phyloP scores from a whole-genome alignment of 2,113 vertebrate species.

The Ammodytes marinus region DNA sequence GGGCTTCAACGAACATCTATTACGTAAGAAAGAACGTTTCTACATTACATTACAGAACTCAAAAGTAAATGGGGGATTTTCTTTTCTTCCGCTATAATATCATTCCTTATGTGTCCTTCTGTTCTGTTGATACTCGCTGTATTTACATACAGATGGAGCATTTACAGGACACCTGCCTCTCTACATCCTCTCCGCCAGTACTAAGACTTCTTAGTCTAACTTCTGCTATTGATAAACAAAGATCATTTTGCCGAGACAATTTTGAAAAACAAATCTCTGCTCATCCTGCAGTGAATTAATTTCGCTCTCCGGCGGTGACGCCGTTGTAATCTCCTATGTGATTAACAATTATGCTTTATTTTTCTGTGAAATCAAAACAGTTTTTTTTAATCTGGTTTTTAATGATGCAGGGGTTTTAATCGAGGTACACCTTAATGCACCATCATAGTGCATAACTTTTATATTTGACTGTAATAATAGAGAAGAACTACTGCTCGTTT shows the following conservation, averaged over 20 bases:
- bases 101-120: not conserved
- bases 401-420: slow-evolving; percentile 37
- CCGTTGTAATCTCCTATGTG: slow-evolving; percentile 21
- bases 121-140: not conserved
- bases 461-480: slow-evolving; percentile 4
- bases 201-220: slow-evolving; percentile 21
- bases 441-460: slow-evolving; percentile 9
- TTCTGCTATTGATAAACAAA: slow-evolving; percentile 52
- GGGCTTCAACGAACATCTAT: slow-evolving; percentile 7
- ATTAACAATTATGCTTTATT: slow-evolving; percentile 33
- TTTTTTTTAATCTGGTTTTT: slow-evolving; percentile 39
- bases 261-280: slow-evolving; percentile 53
- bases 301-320: slow-evolving; percentile 26
- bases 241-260: slow-evolving; percentile 43
- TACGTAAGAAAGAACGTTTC: not conserved
- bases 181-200: slow-evolving; percentile 1
- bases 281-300: slow-evolving; percentile 52
- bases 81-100: not conserved
- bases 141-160: slow-evolving; percentile 21
- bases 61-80: not conserved
- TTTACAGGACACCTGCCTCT: slow-evolving; percentile 29
- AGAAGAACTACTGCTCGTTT: not conserved
- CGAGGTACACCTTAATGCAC: slow-evolving; percentile 10
- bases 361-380: slow-evolving; percentile 41
- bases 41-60: not conserved